Evolutionary conservation across 2,888 invertebrate species (phyloP).

Genomic region (Heterodera filipjevi): DNA sequence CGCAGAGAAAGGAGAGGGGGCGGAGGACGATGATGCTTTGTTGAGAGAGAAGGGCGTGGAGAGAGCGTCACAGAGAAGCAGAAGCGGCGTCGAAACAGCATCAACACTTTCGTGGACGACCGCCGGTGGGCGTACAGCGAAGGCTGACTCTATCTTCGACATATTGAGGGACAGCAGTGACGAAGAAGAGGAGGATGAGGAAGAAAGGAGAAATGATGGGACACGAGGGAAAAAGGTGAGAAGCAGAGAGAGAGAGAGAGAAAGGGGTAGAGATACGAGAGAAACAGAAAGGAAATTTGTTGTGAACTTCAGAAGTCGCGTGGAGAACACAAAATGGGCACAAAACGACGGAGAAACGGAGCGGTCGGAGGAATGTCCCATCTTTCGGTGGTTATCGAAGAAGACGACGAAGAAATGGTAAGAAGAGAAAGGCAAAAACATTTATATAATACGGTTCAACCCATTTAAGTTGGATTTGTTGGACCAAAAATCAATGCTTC

Average conservation of each 20-base stretch:
- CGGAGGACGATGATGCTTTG: conserved; percentile 43
- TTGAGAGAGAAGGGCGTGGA: neutral
- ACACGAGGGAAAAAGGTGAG: conserved; percentile 39
- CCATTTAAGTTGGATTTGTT: conserved; percentile 48
- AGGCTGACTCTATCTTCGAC: conserved; percentile 58
- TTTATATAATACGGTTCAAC: neutral
- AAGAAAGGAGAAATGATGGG: conserved; percentile 38
- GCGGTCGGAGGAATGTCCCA: neutral
- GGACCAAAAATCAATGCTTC: conserved; percentile 48
- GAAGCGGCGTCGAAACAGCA: conserved; percentile 23
- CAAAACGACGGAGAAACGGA: neutral
- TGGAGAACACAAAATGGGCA: neutral
- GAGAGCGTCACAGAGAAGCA: conserved; percentile 3
- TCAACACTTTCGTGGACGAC: conserved; percentile 39
- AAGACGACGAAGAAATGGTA: conserved; percentile 48
- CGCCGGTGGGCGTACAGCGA: conserved; percentile 49
- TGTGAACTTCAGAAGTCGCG: neutral
- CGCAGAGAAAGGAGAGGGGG: conserved; percentile 31
- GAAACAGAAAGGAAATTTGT: neutral
- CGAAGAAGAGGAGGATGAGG: conserved; percentile 50
- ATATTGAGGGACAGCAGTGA: conserved; percentile 55
- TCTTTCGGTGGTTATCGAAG: conserved; percentile 41
- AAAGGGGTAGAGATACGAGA: conserved; percentile 26
- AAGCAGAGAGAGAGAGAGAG: conserved; percentile 8
- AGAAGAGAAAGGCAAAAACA: neutral